These are phyloP conservation scores for Troides oblongomaculatus DNA, from an alignment of 2,888 invertebrate genomes.

Conservation along the genomic window DNA sequence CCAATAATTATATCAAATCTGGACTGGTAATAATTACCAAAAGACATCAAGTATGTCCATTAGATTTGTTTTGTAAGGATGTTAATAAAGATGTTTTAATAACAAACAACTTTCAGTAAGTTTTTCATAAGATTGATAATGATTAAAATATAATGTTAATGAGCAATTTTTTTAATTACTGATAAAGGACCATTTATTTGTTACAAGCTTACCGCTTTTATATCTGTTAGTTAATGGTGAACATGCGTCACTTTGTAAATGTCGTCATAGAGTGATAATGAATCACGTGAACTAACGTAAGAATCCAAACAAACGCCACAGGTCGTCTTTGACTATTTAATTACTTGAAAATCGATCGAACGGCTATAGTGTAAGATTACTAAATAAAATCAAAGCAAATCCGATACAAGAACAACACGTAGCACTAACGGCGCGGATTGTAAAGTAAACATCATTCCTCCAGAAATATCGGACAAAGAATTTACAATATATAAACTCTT, in stretches of 20 bases:
- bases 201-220: too few species aligned
- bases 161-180: too few species aligned
- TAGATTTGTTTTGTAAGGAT: too few species aligned
- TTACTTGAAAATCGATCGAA: constrained; percentile 54
- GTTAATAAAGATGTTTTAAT: too few species aligned
- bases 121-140: too few species aligned
- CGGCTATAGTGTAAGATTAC: constrained; percentile 57
- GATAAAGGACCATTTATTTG: too few species aligned
- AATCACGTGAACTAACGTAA: not conserved
- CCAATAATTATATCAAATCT: too few species aligned
- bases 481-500: constrained; percentile 55
- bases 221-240: not conserved
- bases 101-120: too few species aligned
- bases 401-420: constrained; percentile 62
- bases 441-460: constrained; percentile 64
- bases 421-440: constrained; percentile 49
- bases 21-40: too few species aligned
- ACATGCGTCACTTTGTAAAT: constrained; percentile 12
- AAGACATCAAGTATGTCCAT: too few species aligned
- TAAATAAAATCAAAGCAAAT: constrained; percentile 64
- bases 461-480: constrained; percentile 65
- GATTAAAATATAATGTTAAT: too few species aligned
- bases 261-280: constrained; percentile 6
- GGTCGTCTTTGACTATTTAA: constrained; percentile 34
- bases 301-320: constrained; percentile 21